Percentiles rank a stretch among this genome's conserved stretches.
phyloP scores from a whole-genome alignment of 2,797 vertebrate species.

The Apodemus agrarius region DNA sequence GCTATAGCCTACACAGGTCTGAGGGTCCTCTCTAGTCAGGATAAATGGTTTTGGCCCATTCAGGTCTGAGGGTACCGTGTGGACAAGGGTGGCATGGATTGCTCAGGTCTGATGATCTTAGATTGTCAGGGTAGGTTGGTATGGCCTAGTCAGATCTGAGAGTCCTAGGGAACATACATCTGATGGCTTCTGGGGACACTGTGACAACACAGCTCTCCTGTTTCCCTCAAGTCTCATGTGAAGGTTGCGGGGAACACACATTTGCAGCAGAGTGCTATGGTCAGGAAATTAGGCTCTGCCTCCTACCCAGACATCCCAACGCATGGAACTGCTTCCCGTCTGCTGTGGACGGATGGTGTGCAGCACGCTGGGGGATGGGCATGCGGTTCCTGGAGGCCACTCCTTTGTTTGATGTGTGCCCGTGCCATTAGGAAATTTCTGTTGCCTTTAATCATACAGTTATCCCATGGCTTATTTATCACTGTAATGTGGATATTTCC shows the following conservation, averaged over 20 bases:
- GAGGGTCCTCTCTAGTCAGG: not conserved
- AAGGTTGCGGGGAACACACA: not conserved
- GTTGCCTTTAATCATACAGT: not conserved
- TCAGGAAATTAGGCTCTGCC: not conserved
- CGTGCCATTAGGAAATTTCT: not conserved
- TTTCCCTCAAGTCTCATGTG: not conserved
- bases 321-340: not conserved
- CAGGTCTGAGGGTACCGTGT: not conserved
- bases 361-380: not conserved
- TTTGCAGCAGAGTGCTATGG: not conserved
- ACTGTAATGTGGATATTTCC: not conserved
- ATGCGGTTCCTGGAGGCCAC: no score
- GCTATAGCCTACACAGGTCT: no score
- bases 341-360: not conserved
- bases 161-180: not conserved
- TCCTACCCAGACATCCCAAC: no score
- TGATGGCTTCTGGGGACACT: not conserved
- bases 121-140: not conserved
- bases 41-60: not conserved
- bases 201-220: not conserved
- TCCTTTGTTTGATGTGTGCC: not conserved
- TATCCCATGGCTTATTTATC: not conserved
- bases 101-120: not conserved
- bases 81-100: not conserved
- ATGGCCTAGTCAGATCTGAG: not conserved